A percentile compares a stretch with the other conserved stretches of the same genome.
Evolutionary conservation across 2,113 vertebrate genomes (phyloP).

Genomic region (Vulpes vulpes): DNA sequence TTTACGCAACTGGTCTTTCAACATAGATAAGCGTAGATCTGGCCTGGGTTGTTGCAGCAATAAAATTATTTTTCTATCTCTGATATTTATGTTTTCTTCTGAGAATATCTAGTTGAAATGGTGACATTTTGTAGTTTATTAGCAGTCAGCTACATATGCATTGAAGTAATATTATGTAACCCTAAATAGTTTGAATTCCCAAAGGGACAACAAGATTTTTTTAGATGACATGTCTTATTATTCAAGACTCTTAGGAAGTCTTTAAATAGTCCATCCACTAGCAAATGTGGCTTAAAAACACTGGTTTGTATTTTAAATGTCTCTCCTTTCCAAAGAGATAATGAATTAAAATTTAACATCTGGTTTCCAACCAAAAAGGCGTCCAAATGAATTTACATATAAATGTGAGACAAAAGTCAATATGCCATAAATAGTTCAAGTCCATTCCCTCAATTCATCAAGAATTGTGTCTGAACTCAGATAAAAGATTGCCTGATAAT

Average conservation of each 20-base stretch:
- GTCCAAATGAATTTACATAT: neutral
- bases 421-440: neutral
- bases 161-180: conserved; percentile 62
- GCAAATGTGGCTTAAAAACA: neutral
- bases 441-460: neutral
- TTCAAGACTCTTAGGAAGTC: conserved; percentile 66
- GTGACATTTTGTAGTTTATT: conserved; percentile 61
- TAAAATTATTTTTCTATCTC: conserved; percentile 60
- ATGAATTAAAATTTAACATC: neutral
- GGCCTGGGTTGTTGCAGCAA: conserved; percentile 14
- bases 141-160: conserved; percentile 38
- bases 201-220: conserved; percentile 55
- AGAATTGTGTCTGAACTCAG: conserved; percentile 8
- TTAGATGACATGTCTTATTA: conserved; percentile 60
- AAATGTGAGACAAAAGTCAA: neutral
- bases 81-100: conserved; percentile 71
- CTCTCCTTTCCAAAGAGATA: neutral
- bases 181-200: conserved; percentile 63
- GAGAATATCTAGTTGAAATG: conserved; percentile 62
- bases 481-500: neutral
- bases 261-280: conserved; percentile 41
- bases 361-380: neutral
- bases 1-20: conserved; percentile 69
- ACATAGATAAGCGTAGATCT: conserved; percentile 75
- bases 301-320: conserved; percentile 3